A percentile compares a stretch with the other conserved stretches of the same genome.
Conservation (phyloP, 2,797 vertebrate genomes). For the Oryzias dopingdopingensis region DNA sequence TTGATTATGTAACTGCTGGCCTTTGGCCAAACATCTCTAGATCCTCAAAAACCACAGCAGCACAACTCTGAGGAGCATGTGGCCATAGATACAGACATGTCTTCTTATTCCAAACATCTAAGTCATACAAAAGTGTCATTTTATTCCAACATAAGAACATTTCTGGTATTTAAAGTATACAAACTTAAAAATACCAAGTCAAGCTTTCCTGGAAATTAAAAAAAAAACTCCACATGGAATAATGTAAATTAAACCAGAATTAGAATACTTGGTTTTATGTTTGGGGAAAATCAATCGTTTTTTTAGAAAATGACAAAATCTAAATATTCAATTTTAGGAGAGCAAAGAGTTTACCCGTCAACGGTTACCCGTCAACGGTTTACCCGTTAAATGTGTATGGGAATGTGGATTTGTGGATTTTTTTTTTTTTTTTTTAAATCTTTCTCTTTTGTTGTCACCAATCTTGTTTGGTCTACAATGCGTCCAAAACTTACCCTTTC, state of each 20-base stretch:
- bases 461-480: too few species aligned
- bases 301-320: constrained; percentile 37
- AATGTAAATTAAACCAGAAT: constrained; percentile 11
- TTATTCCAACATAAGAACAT: not conserved
- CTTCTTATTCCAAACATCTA: constrained; percentile 9
- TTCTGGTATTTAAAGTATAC: too few species aligned
- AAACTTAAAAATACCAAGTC: too few species aligned
- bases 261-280: constrained; percentile 41
- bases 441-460: too few species aligned
- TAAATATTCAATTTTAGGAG: too few species aligned
- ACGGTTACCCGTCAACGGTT: too few species aligned
- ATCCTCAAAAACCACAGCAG: constrained; percentile 34
- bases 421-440: too few species aligned
- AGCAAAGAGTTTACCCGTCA: too few species aligned
- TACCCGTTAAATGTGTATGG: too few species aligned
- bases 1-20: constrained; percentile 61
- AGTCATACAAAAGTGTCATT: constrained; percentile 14
- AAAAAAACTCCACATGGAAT: constrained; percentile 1
- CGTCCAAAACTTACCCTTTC: too few species aligned
- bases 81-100: constrained; percentile 17
- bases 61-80: constrained; percentile 38
- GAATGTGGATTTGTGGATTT: too few species aligned
- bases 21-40: constrained; percentile 46
- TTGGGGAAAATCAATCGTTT: constrained; percentile 35
- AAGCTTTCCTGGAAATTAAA: too few species aligned